phyloP scores from a whole-genome alignment of 2,888 invertebrate genomes.

The Gari tellinella region DNA sequence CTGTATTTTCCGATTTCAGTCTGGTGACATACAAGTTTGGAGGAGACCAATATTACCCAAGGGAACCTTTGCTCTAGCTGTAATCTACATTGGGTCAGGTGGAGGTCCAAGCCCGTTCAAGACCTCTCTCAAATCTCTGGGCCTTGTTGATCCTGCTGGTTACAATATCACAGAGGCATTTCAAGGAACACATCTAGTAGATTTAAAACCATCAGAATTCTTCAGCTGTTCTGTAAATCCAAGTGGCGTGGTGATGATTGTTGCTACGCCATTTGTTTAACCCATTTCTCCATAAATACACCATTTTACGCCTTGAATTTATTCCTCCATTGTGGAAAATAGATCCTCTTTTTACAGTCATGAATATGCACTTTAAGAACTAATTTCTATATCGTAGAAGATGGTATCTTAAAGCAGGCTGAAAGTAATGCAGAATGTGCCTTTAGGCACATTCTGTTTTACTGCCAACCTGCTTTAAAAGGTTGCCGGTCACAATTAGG shows the following conservation, averaged over 20 bases:
- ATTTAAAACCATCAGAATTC: slow-evolving; percentile 52
- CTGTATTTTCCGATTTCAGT: slow-evolving; percentile 34
- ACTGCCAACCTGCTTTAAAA: too few species aligned
- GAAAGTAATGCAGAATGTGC: too few species aligned
- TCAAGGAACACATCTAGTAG: slow-evolving; percentile 59
- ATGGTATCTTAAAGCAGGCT: too few species aligned
- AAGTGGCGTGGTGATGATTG: slow-evolving; percentile 61
- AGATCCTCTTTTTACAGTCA: too few species aligned
- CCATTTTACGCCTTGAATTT: too few species aligned
- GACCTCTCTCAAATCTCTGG: slow-evolving; percentile 57
- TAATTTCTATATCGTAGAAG: too few species aligned
- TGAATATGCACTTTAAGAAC: too few species aligned
- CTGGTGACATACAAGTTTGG: slow-evolving; percentile 90
- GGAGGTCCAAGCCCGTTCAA: slow-evolving; percentile 63
- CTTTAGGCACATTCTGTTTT: too few species aligned
- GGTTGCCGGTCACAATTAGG: too few species aligned
- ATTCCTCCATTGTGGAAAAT: too few species aligned
- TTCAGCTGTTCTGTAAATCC: slow-evolving; percentile 60
- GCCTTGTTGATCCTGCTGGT: slow-evolving; percentile 57
- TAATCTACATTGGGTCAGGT: slow-evolving; percentile 66
- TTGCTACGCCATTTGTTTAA: slow-evolving; percentile 18
- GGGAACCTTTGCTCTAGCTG: slow-evolving; percentile 72
- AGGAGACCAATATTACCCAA: slow-evolving; percentile 86
- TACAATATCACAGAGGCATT: slow-evolving; percentile 77
- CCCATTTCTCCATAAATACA: too few species aligned